Conservation (phyloP, 2,888 invertebrate species). For the Lathronympha strigana region DNA sequence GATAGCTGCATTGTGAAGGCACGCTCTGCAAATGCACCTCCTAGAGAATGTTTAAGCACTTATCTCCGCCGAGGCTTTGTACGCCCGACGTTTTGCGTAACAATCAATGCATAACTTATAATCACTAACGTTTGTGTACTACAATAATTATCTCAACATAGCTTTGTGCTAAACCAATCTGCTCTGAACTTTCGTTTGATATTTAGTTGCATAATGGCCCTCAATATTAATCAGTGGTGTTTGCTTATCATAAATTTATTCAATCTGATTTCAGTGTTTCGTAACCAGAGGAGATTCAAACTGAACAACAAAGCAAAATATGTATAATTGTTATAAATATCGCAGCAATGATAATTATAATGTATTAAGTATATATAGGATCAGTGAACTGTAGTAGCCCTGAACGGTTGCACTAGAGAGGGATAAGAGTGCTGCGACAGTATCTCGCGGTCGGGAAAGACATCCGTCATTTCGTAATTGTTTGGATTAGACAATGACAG, state of each 20-base stretch:
- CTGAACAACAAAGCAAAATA: no score
- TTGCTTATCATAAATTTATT: constrained; percentile 10
- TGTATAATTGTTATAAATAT: no score
- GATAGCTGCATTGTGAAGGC: constrained; percentile 47
- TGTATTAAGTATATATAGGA: no score
- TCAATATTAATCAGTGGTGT: neutral
- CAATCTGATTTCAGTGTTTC: constrained; percentile 12
- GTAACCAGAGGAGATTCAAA: neutral
- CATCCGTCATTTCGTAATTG: no score
- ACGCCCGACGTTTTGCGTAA: constrained; percentile 48
- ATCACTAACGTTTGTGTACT: constrained; percentile 45
- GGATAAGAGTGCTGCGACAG: no score
- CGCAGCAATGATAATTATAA: no score
- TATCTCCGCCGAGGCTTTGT: constrained; percentile 44
- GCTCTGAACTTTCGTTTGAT: constrained; percentile 30
- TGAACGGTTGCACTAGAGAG: no score
- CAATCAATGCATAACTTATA: constrained; percentile 55
- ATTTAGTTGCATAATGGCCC: constrained; percentile 24
- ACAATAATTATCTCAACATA: constrained; percentile 52
- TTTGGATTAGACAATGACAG: no score
- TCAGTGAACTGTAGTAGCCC: no score
- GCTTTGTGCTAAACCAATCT: constrained; percentile 42
- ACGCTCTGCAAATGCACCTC: constrained; percentile 48
- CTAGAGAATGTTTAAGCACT: constrained; percentile 48
- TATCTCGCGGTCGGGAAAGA: no score